These are phyloP conservation scores for Tichodroma muraria DNA, from an alignment of 2,113 vertebrate genomes.

Conservation along the genomic window DNA sequence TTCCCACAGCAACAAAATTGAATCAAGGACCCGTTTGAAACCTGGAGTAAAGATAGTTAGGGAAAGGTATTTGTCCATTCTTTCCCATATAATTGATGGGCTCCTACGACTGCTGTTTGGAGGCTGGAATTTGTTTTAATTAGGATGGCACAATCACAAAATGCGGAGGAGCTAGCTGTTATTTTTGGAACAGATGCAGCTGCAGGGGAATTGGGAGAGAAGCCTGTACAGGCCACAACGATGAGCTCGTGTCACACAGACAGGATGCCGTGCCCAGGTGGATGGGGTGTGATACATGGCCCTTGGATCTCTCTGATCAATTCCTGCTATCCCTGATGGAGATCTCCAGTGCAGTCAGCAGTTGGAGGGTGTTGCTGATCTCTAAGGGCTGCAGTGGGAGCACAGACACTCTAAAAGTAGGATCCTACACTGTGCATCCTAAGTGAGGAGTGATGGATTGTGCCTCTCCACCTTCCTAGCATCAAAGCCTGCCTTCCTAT, in stretches of 20 bases:
- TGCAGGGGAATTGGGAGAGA: slow-evolving; percentile 3
- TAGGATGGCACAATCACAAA: slow-evolving; percentile 32
- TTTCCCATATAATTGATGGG: not conserved
- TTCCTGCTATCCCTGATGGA: not conserved
- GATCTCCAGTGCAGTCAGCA: not conserved
- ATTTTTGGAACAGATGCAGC: slow-evolving; percentile 36
- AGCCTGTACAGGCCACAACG: not conserved
- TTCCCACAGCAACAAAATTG: not conserved
- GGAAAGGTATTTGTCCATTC: not conserved
- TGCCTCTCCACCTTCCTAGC: not conserved
- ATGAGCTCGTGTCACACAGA: not conserved
- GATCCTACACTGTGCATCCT: not conserved
- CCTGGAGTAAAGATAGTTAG: not conserved
- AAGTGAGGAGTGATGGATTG: not conserved
- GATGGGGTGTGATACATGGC: not conserved
- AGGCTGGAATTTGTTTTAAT: slow-evolving; percentile 24
- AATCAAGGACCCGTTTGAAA: not conserved
- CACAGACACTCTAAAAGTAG: not conserved
- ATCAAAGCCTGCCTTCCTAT: not conserved
- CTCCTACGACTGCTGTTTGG: not conserved
- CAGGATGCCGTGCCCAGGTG: not conserved
- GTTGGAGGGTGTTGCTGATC: not conserved
- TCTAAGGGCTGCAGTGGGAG: not conserved
- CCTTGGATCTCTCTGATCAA: not conserved
- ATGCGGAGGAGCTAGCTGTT: slow-evolving; percentile 40